Percentiles rank a stretch among this genome's conserved stretches.
Evolutionary conservation across 35 echinoderm and acorn worm species (phyloP).

Genomic region (Heliocidaris erythrogramma): DNA sequence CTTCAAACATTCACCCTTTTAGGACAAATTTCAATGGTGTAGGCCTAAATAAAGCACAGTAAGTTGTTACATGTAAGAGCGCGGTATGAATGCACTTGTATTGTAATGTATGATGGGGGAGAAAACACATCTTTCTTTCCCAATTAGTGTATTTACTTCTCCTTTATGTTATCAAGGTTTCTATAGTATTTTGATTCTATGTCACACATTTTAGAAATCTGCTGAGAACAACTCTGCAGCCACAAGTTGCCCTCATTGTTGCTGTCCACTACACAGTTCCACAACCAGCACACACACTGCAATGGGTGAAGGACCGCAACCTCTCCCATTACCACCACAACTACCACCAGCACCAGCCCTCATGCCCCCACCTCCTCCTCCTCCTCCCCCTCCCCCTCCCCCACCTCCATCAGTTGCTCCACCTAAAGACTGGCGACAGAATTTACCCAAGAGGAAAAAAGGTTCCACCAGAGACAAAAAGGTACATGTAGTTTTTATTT

Average conservation of each 20-base stretch:
- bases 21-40: too few species aligned
- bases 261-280: not conserved
- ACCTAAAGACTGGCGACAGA: constrained; percentile 16
- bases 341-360: not conserved
- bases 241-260: not conserved
- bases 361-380: not conserved
- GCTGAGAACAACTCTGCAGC: not conserved
- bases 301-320: not conserved
- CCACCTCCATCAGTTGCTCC: not conserved
- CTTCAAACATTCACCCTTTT: too few species aligned
- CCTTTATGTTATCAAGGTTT: too few species aligned
- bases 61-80: too few species aligned
- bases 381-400: constrained; percentile 28
- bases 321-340: not conserved
- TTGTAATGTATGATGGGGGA: too few species aligned
- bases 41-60: too few species aligned
- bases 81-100: too few species aligned
- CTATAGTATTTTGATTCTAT: too few species aligned
- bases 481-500: not conserved
- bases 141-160: too few species aligned
- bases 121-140: too few species aligned
- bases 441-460: constrained; percentile 16
- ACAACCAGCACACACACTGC: not conserved
- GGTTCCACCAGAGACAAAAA: not conserved
- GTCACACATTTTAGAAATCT: not conserved